These are phyloP conservation scores for Cacoxenus indagator DNA, from an alignment of 2,888 invertebrate species.

Conservation along the genomic window DNA sequence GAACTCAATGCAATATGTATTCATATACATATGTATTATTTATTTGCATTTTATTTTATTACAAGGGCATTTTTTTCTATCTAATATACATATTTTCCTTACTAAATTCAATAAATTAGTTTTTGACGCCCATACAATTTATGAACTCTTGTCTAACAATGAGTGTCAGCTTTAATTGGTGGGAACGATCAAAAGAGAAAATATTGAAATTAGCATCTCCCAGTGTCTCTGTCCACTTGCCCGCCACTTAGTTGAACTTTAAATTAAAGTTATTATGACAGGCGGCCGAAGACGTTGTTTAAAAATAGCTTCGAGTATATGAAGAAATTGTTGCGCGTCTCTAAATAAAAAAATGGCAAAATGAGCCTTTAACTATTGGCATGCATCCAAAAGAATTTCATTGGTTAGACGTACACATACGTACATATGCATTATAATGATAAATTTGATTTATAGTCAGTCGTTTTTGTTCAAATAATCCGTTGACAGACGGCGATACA, in stretches of 20 bases:
- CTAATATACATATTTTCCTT: not conserved
- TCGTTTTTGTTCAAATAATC: constrained; percentile 20
- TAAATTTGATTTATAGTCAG: constrained; percentile 15
- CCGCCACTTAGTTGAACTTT: not conserved
- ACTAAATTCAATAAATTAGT: not conserved
- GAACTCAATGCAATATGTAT: constrained; percentile 9
- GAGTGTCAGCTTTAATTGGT: not conserved
- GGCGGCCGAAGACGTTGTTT: not conserved
- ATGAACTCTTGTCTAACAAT: not conserved
- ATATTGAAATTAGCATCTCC: not conserved
- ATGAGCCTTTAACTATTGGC: not conserved
- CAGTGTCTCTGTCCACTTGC: not conserved
- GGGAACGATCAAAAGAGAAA: not conserved
- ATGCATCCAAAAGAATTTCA: not conserved
- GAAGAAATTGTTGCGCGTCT: not conserved
- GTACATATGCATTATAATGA: not conserved
- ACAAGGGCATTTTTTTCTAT: not conserved
- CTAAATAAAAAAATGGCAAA: not conserved
- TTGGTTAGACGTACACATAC: not conserved
- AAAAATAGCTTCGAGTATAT: not conserved
- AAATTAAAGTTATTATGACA: not conserved
- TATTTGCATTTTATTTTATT: not conserved
- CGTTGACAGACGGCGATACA: not conserved
- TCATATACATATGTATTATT: not conserved
- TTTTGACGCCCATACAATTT: not conserved